These are phyloP conservation scores for Ornithoptera priamus DNA, from an alignment of 2,888 invertebrate species.

Conservation along the genomic window DNA sequence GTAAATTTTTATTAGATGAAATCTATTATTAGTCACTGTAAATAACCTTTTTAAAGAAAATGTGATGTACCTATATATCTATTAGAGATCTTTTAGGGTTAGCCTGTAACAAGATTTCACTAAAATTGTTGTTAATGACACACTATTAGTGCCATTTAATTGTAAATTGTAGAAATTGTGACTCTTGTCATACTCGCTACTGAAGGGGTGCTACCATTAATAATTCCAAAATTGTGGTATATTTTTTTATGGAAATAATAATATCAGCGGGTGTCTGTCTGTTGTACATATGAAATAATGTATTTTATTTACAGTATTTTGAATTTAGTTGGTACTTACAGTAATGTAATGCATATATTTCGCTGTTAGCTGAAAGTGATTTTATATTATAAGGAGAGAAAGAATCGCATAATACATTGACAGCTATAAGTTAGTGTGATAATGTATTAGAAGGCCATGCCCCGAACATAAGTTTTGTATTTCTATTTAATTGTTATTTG, in stretches of 20 bases:
- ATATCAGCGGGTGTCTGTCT: constrained; percentile 79
- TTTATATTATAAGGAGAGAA: constrained; percentile 75
- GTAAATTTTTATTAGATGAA: constrained; percentile 76
- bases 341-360: constrained; percentile 77
- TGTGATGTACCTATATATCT: constrained; percentile 66
- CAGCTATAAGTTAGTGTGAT: constrained; percentile 73
- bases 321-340: constrained; percentile 78
- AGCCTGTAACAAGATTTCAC: constrained; percentile 81
- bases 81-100: constrained; percentile 72
- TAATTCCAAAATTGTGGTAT: constrained; percentile 79
- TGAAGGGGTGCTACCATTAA: constrained; percentile 81
- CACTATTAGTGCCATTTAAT: constrained; percentile 78
- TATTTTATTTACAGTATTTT: constrained; percentile 79
- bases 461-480: constrained; percentile 77
- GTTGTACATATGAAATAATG: constrained; percentile 74
- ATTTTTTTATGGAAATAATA: constrained; percentile 78
- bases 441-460: constrained; percentile 74
- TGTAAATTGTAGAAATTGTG: constrained; percentile 78
- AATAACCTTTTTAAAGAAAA: constrained; percentile 68
- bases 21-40: constrained; percentile 74
- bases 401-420: constrained; percentile 77
- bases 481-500: constrained; percentile 81
- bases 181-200: constrained; percentile 81
- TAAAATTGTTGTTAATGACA: constrained; percentile 75
- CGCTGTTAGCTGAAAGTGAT: constrained; percentile 76